Evolutionary conservation across 2,888 invertebrate genomes (phyloP).

Genomic region (Linnaemya vulpina): DNA sequence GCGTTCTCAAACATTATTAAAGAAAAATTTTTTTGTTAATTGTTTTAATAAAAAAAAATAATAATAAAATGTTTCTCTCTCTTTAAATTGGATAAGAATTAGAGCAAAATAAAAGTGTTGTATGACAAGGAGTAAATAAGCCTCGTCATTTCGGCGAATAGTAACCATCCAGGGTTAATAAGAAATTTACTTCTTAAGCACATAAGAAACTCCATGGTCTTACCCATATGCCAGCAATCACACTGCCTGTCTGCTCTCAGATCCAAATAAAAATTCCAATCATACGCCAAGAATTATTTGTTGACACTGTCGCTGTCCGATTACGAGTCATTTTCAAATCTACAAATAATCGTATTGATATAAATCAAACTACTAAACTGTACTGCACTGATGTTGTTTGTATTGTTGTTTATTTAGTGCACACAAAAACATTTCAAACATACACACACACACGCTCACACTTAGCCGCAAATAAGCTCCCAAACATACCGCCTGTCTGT

Average conservation of each 20-base stretch:
- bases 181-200: neutral
- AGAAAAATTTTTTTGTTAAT: too few species aligned
- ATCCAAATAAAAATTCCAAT: conserved; percentile 57
- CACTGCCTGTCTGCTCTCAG: neutral
- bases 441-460: too few species aligned
- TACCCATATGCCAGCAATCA: conserved; percentile 6
- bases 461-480: neutral
- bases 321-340: conserved; percentile 31
- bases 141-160: too few species aligned
- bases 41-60: too few species aligned
- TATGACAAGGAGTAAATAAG: too few species aligned
- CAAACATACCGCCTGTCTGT: conserved; percentile 2
- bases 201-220: neutral
- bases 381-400: conserved; percentile 53
- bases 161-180: too few species aligned
- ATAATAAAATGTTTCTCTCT: too few species aligned
- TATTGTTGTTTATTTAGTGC: conserved; percentile 56
- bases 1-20: too few species aligned
- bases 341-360: conserved; percentile 64
- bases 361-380: conserved; percentile 70
- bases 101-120: too few species aligned
- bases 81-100: too few species aligned
- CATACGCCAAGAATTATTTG: conserved; percentile 41
- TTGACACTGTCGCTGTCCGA: conserved; percentile 9
- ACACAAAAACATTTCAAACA: conserved; percentile 2